Evolutionary conservation across 2,888 invertebrate genomes (phyloP).

Genomic region (Drosophila differens): DNA sequence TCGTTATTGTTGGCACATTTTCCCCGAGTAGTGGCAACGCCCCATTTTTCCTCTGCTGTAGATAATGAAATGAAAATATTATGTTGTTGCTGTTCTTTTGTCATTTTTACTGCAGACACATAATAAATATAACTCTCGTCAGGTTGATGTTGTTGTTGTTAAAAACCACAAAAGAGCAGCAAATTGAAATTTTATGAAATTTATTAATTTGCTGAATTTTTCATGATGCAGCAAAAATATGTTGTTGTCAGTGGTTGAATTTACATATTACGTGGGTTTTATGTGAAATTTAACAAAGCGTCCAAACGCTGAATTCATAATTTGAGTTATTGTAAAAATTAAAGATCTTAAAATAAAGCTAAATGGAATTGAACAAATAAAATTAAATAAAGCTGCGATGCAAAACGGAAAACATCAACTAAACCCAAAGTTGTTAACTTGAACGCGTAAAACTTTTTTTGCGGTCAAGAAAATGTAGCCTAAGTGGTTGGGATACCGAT

Average conservation of each 20-base stretch:
- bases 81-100: constrained; percentile 17
- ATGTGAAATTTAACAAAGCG: constrained; percentile 3
- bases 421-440: constrained; percentile 28
- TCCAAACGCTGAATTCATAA: constrained; percentile 4
- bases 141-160: constrained; percentile 5
- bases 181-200: constrained; percentile 60
- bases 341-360: constrained; percentile 7
- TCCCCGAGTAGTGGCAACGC: not conserved
- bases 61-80: constrained; percentile 48
- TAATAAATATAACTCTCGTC: constrained; percentile 1
- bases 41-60: constrained; percentile 1
- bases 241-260: constrained; percentile 19
- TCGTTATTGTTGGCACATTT: constrained; percentile 34
- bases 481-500: constrained; percentile 2
- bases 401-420: constrained; percentile 7
- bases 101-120: constrained; percentile 23
- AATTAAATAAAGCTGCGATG: not conserved
- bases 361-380: constrained; percentile 1
- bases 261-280: constrained; percentile 24
- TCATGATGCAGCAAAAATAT: constrained; percentile 58
- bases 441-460: constrained; percentile 42
- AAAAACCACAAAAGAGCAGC: constrained; percentile 48
- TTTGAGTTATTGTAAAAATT: not conserved
- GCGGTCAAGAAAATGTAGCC: constrained; percentile 22
- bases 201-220: constrained; percentile 61